Evolutionary conservation across 2,113 vertebrate species (phyloP).

Genomic region (Pygoscelis antarcticus): DNA sequence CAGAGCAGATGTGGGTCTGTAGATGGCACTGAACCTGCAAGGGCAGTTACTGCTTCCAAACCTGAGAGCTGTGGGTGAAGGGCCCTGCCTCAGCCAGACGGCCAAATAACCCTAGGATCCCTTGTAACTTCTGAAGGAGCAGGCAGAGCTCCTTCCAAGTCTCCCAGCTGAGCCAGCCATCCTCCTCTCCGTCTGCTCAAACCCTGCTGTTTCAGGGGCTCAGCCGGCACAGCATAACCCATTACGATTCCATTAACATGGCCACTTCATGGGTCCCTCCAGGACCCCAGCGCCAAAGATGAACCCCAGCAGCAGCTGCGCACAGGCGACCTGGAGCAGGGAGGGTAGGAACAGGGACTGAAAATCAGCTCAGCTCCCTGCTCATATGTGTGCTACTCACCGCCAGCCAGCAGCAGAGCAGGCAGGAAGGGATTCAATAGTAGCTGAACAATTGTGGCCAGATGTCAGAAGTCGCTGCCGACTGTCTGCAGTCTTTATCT

Average conservation of each 20-base stretch:
- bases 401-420: neutral
- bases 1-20: neutral
- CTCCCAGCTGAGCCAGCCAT: neutral
- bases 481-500: slow-evolving; percentile 10
- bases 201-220: neutral
- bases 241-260: neutral
- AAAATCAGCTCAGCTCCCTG: neutral
- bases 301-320: neutral
- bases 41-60: neutral
- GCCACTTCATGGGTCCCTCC: neutral
- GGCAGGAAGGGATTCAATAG: neutral
- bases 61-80: neutral
- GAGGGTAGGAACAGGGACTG: neutral
- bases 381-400: neutral
- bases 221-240: neutral
- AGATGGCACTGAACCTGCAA: neutral
- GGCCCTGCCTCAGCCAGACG: neutral
- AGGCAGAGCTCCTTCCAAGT: neutral
- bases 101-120: neutral
- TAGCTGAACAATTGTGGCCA: neutral
- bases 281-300: neutral
- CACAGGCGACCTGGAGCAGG: neutral
- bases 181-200: neutral
- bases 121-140: neutral
- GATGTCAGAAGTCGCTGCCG: neutral